A percentile compares a stretch with the other conserved stretches of the same genome.
phyloP scores from a whole-genome alignment of 2,113 vertebrate species.

The Aspiorhynchus laticeps region DNA sequence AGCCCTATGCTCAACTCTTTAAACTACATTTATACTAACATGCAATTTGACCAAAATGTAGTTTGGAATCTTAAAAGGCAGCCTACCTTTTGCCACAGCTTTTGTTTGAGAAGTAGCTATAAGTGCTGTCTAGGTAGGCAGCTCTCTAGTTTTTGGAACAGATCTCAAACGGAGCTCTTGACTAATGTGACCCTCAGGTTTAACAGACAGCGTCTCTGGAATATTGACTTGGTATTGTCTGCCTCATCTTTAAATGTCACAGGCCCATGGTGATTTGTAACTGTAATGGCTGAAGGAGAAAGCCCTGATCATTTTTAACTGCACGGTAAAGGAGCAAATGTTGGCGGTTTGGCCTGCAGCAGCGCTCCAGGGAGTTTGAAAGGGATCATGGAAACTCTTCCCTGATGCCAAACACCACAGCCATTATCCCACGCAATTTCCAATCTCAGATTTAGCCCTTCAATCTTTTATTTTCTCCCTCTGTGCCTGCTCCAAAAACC shows the following conservation, averaged over 20 bases:
- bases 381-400: slow-evolving; percentile 74
- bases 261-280: slow-evolving; percentile 55
- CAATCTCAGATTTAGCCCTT: slow-evolving; percentile 71
- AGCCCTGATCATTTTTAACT: slow-evolving; percentile 71
- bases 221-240: not conserved
- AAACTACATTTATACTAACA: too few relatives aligned
- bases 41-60: not conserved
- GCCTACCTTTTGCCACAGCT: not conserved
- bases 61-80: not conserved
- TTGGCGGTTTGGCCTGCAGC: slow-evolving; percentile 66
- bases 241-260: slow-evolving; percentile 5
- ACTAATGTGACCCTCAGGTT: not conserved
- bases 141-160: not conserved
- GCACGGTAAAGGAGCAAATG: slow-evolving; percentile 69
- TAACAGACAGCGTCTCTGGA: not conserved
- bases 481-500: slow-evolving; percentile 40
- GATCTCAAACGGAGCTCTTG: not conserved
- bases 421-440: slow-evolving; percentile 73
- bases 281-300: slow-evolving; percentile 64
- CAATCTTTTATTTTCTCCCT: slow-evolving; percentile 58
- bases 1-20: too few relatives aligned
- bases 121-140: not conserved
- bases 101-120: not conserved
- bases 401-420: slow-evolving; percentile 72
- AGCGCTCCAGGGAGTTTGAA: slow-evolving; percentile 68